Percentiles rank a stretch among this genome's conserved stretches.
Evolutionary conservation across 2,113 vertebrate genomes (phyloP).

Genomic region (Mus pahari): DNA sequence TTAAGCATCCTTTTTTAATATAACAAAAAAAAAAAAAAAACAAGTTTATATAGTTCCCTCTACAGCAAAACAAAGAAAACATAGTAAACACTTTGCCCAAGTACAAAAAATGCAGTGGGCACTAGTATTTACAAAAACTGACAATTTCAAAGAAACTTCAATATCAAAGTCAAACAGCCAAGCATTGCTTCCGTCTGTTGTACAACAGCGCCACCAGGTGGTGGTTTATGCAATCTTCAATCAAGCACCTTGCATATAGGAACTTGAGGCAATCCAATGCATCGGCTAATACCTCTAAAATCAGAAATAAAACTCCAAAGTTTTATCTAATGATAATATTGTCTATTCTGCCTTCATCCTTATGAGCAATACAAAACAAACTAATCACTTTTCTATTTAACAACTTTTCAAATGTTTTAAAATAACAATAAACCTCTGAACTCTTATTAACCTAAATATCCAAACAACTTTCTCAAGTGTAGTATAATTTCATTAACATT

Average conservation of each 20-base stretch:
- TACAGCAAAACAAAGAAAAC: constrained; percentile 44
- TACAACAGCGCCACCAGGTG: constrained; percentile 74
- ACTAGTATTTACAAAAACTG: constrained; percentile 43
- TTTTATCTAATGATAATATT: background rate
- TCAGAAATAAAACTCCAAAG: constrained; percentile 40
- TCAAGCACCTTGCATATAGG: background rate
- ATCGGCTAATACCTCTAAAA: constrained; percentile 30
- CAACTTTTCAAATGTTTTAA: constrained; percentile 55
- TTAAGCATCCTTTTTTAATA: constrained; percentile 9
- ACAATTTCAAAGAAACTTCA: constrained; percentile 40
- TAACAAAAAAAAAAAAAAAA: background rate
- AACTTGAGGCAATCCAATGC: background rate
- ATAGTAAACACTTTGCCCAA: constrained; percentile 36
- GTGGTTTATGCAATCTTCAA: background rate
- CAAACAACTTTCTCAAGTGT: constrained; percentile 20
- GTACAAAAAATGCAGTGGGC: constrained; percentile 29
- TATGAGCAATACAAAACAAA: background rate
- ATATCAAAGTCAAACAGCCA: background rate
- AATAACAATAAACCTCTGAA: background rate
- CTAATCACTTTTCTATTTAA: background rate
- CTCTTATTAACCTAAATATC: constrained; percentile 17
- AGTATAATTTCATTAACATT: constrained; percentile 12
- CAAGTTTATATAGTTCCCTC: background rate
- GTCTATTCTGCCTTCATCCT: constrained; percentile 33
- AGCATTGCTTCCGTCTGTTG: background rate